Evolutionary conservation across 2,888 invertebrate genomes (phyloP), one percentile per base, ranked within the genome.

Genomic region (Lomographa bimaculata): DNA sequence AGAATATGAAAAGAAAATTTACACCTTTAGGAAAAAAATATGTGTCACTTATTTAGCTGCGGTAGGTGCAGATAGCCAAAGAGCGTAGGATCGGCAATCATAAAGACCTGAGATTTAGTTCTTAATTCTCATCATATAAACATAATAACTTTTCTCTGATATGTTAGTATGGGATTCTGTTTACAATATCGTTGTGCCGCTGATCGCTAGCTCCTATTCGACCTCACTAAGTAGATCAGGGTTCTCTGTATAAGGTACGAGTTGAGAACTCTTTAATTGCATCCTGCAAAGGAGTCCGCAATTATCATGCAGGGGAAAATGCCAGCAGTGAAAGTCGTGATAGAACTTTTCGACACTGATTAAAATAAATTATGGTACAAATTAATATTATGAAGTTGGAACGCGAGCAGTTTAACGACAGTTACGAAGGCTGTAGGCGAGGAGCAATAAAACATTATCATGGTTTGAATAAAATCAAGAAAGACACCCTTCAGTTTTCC

Each of bases 261-360:
- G 70, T 71, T 71, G 60, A 63, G 65, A 79, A 76, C 70, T 75
- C 70, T 71, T 78, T 78, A 78, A 80, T 79, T 79, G 73, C 70
- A 74, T 70, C 71, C 65, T 60, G 66, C 47, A 37, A 60, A 76
- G 63, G 67, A 74, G 64, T 59, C 67, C 64, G 66, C 77, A 74
- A 77, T 79, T 76, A 78, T 69, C 72, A 72, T 75, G 66, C 71
- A 66, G 54, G 51, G 60, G 60, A 64, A 71, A 67, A 66, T 68
- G 64, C 57, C 56, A 50, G 60, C 52, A 47, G 60, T 21, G 32
- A 63, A 68, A 65, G 58, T 64, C 63, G 50, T 64, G 65, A 60
- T 61, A 61, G 65, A 67, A 62, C 57, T 47, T 52, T 42, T 40
- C 19, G 36, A 34, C 23, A 9, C 36, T 43, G 35, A 45, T 49